A percentile compares a stretch with the other conserved stretches of the same genome.
These are phyloP conservation scores for Piaya cayana DNA, from an alignment of 2,113 vertebrate genomes.

Conservation along the genomic window DNA sequence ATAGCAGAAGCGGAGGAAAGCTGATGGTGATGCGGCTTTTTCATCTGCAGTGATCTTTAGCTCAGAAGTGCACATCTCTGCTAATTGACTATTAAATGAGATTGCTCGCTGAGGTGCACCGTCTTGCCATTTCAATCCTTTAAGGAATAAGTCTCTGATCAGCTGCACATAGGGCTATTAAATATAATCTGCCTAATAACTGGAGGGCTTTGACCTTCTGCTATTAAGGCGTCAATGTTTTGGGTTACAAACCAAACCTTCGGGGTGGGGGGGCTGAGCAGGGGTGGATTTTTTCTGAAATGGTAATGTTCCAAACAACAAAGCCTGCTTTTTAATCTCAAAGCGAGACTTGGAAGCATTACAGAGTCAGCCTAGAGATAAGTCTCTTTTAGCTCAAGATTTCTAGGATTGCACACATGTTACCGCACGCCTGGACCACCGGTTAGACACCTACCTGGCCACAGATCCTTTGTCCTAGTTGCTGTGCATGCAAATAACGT, in stretches of 20 bases:
- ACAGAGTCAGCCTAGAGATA: constrained; percentile 13
- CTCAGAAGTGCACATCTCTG: constrained; percentile 11
- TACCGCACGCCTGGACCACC: constrained; percentile 30
- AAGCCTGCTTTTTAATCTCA: constrained; percentile 21
- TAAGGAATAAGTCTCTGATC: constrained; percentile 44
- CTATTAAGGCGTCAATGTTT: not conserved
- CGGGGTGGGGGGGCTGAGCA: not conserved
- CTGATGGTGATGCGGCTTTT: not conserved
- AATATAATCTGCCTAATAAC: constrained; percentile 36
- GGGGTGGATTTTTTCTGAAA: not conserved
- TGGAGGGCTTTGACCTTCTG: not conserved
- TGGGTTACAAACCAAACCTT: constrained; percentile 1
- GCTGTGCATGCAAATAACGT: not conserved
- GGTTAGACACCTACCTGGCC: not conserved
- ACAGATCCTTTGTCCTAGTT: constrained; percentile 10
- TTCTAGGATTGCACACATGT: not conserved
- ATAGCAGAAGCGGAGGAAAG: not conserved
- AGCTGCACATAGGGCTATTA: constrained; percentile 12
- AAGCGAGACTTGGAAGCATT: constrained; percentile 19
- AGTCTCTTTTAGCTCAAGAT: not conserved
- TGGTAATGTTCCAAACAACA: constrained; percentile 24
- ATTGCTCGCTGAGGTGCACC: not conserved
- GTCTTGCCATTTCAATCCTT: not conserved
- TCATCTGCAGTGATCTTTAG: not conserved
- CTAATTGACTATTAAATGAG: constrained; percentile 35